Evolutionary conservation across 1,140 invertebrate species (phyloP).

Genomic region (Drosophila bifasciata): DNA sequence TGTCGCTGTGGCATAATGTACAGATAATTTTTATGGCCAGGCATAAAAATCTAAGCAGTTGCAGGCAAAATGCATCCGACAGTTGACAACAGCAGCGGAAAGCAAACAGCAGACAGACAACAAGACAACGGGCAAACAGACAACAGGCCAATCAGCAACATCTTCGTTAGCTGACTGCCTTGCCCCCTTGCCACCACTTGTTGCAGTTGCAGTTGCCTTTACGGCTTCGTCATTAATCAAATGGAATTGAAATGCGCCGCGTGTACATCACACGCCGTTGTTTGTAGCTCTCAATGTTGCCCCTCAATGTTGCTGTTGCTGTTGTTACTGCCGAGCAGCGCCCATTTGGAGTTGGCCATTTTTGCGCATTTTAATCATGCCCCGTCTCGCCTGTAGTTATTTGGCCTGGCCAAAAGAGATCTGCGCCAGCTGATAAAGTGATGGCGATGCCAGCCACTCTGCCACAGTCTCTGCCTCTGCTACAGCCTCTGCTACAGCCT

Average conservation of each 20-base stretch:
- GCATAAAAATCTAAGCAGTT: constrained; percentile 43
- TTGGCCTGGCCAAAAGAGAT: constrained; percentile 73
- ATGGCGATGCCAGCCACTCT: constrained; percentile 43
- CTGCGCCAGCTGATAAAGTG: constrained; percentile 64
- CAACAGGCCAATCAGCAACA: constrained; percentile 77
- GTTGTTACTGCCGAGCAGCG: constrained; percentile 66
- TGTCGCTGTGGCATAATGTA: constrained; percentile 45
- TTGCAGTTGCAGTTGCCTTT: constrained; percentile 78
- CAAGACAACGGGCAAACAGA: constrained; percentile 26
- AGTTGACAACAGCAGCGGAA: constrained; percentile 68
- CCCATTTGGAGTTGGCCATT: constrained; percentile 79
- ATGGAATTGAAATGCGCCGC: constrained; percentile 81
- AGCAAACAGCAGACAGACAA: constrained; percentile 11
- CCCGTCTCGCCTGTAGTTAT: constrained; percentile 73
- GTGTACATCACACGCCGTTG: constrained; percentile 74
- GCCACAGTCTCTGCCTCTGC: constrained; percentile 12
- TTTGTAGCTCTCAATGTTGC: constrained; percentile 32
- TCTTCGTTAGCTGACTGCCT: constrained; percentile 60
- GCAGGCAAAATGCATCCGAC: constrained; percentile 66
- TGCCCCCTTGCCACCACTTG: constrained; percentile 24
- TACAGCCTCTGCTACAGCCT: constrained; percentile 4
- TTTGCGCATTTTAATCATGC: constrained; percentile 80
- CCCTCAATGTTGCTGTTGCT: constrained; percentile 27
- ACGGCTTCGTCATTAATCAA: constrained; percentile 82
- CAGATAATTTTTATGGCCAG: constrained; percentile 62